These are phyloP conservation scores for Lymantria monacha DNA, from an alignment of 2,888 invertebrate genomes.

Conservation along the genomic window DNA sequence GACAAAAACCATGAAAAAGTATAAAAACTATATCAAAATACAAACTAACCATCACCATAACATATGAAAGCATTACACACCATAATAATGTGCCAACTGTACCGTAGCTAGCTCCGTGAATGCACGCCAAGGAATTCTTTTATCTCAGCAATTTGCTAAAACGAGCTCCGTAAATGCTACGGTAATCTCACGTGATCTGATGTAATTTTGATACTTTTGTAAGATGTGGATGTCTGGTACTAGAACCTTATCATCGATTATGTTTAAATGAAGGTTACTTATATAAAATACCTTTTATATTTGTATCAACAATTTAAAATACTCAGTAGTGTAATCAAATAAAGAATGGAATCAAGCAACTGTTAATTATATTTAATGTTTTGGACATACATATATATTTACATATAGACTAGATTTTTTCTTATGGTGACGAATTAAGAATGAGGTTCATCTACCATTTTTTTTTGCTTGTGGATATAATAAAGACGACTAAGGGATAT, in stretches of 20 bases:
- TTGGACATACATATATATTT: too few species aligned
- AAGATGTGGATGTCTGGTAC: constrained; percentile 2
- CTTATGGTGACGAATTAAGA: too few species aligned
- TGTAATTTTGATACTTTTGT: constrained; percentile 31
- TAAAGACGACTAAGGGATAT: too few species aligned
- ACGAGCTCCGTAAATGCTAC: constrained; percentile 38
- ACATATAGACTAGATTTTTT: too few species aligned
- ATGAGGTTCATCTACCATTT: too few species aligned
- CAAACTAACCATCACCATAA: constrained; percentile 23
- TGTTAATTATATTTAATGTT: too few species aligned
- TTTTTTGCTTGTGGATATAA: too few species aligned
- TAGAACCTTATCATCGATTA: neutral
- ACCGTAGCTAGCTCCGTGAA: constrained; percentile 39
- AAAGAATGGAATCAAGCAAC: too few species aligned
- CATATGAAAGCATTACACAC: constrained; percentile 30
- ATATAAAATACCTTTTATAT: too few species aligned
- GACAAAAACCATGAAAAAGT: too few species aligned
- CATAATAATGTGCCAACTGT: constrained; percentile 37
- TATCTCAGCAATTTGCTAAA: constrained; percentile 47
- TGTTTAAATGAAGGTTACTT: neutral
- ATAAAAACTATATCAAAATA: neutral
- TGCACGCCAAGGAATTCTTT: constrained; percentile 44
- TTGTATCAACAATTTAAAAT: too few species aligned
- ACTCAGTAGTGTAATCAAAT: too few species aligned
- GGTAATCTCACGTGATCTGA: constrained; percentile 36